These are phyloP conservation scores for Drosophila meridiana DNA, from an alignment of 2,888 invertebrate species.

Conservation along the genomic window DNA sequence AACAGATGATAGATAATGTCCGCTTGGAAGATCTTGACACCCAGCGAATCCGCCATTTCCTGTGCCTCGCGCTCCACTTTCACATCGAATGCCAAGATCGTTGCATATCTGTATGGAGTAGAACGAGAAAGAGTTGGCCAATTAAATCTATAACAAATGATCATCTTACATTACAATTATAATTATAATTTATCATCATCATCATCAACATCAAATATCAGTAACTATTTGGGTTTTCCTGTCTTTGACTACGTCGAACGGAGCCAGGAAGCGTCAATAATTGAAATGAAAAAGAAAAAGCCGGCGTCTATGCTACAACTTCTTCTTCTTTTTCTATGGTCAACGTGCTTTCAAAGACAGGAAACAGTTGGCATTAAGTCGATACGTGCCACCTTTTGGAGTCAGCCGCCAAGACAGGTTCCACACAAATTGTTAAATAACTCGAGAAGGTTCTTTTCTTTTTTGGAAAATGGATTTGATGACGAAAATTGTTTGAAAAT, in stretches of 20 bases:
- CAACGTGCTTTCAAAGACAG: constrained; percentile 46
- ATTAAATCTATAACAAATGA: constrained; percentile 69
- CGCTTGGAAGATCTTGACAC: constrained; percentile 98
- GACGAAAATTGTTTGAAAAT: background rate
- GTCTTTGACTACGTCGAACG: constrained; percentile 52
- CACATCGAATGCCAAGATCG: constrained; percentile 99
- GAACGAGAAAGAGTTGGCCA: constrained; percentile 34
- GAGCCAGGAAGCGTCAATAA: constrained; percentile 74
- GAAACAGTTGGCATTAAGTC: constrained; percentile 76
- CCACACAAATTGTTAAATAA: constrained; percentile 31
- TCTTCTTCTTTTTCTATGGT: constrained; percentile 18
- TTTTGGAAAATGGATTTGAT: constrained; percentile 17
- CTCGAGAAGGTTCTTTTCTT: background rate
- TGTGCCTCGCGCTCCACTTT: constrained; percentile 99
- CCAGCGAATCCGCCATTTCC: constrained; percentile 96
- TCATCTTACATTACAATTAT: constrained; percentile 24
- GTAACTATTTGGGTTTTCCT: constrained; percentile 30
- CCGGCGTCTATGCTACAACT: constrained; percentile 18
- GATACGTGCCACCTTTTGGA: constrained; percentile 51
- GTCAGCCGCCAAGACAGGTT: constrained; percentile 31
- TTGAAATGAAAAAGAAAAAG: constrained; percentile 56
- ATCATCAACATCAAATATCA: constrained; percentile 24
- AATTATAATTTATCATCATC: constrained; percentile 31
- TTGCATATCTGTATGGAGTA: constrained; percentile 91
- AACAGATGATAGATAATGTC: constrained; percentile 99